These are phyloP conservation scores for Melanotaenia pygmaea DNA, from an alignment of 2,797 vertebrate genomes.

Conservation along the genomic window DNA sequence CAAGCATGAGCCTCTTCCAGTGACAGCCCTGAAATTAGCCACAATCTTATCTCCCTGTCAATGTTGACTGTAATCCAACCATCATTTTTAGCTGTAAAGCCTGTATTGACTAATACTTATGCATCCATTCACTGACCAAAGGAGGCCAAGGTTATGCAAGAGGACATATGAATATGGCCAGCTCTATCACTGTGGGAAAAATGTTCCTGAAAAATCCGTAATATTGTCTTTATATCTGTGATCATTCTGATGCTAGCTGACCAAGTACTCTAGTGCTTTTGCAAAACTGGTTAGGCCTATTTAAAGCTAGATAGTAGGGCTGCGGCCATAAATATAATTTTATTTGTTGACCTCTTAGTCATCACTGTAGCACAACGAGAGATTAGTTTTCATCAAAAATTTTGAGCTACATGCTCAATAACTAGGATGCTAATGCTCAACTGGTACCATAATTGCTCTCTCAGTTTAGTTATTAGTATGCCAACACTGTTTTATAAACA, in stretches of 20 bases:
- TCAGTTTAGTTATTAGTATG: neutral
- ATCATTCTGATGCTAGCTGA: too few species aligned
- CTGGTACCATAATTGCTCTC: neutral
- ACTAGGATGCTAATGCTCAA: neutral
- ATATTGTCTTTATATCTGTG: too few species aligned
- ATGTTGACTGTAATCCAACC: neutral
- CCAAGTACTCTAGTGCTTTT: too few species aligned
- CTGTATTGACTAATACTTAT: neutral
- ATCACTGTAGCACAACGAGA: neutral
- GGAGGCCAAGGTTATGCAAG: neutral
- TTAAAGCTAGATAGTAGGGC: too few species aligned
- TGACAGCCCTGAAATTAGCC: too few species aligned
- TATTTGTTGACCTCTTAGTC: neutral
- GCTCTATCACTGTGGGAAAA: neutral
- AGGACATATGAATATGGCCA: neutral
- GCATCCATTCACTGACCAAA: neutral
- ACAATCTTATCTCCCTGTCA: too few species aligned
- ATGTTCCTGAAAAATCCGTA: too few species aligned
- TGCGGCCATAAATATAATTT: neutral
- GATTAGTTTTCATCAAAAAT: constrained; percentile 3
- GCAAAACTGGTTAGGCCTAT: too few species aligned
- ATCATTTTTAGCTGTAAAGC: neutral
- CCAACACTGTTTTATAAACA: constrained; percentile 2
- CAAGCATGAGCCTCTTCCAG: too few species aligned
- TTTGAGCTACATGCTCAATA: neutral